Evolutionary conservation across 1,140 invertebrate species (phyloP).

Genomic region (Mya arenaria): DNA sequence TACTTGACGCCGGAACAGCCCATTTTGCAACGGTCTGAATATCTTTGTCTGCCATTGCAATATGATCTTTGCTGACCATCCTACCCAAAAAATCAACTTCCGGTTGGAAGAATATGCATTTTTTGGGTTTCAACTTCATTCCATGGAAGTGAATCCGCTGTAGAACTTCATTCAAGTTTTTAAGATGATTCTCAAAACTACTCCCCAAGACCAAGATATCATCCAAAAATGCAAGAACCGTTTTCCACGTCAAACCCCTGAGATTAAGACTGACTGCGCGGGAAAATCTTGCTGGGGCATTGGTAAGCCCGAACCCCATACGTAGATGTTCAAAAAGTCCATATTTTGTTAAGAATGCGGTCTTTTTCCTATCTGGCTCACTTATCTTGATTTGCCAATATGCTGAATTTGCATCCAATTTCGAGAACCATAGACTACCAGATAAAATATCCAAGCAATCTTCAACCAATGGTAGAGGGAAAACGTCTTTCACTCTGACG

Average conservation of each 20-base stretch:
- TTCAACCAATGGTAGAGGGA: constrained; percentile 71
- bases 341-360: background rate
- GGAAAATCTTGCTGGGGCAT: constrained; percentile 35
- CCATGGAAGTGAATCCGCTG: constrained; percentile 10
- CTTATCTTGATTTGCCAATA: background rate
- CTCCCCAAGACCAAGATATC: constrained; percentile 54
- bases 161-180: constrained; percentile 34
- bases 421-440: constrained; percentile 36
- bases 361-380: background rate
- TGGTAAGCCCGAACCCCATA: constrained; percentile 46
- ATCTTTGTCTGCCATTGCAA: background rate
- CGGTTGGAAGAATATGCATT: constrained; percentile 58
- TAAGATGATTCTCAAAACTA: constrained; percentile 13
- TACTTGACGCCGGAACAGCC: constrained; percentile 37
- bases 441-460: constrained; percentile 60
- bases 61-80: constrained; percentile 7
- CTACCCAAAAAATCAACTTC: constrained; percentile 55
- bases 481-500: constrained; percentile 69
- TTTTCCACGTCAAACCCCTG: constrained; percentile 41
- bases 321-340: constrained; percentile 12
- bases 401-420: constrained; percentile 17
- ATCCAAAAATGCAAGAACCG: constrained; percentile 53
- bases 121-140: constrained; percentile 56
- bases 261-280: constrained; percentile 44
- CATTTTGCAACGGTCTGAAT: constrained; percentile 36